Conservation (phyloP, 2,797 vertebrate genomes). For the Sebastes diploproa region DNA sequence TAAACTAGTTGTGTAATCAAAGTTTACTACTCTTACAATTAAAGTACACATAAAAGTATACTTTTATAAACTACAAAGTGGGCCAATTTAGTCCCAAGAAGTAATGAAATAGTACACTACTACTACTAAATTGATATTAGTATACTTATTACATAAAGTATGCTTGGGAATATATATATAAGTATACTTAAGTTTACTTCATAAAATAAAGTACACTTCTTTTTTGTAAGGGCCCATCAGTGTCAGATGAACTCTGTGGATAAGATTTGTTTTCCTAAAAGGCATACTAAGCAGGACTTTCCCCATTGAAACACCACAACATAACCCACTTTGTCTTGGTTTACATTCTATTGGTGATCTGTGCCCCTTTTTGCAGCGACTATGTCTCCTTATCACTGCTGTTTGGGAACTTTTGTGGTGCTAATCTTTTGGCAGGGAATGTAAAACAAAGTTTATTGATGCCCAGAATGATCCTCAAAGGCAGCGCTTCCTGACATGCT, state of each 20-base stretch:
- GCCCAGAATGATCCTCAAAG: not conserved
- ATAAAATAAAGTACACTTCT: too few species aligned
- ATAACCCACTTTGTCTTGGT: not conserved
- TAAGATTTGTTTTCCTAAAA: not conserved
- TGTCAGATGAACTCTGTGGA: not conserved
- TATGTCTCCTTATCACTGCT: not conserved
- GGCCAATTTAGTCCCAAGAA: too few species aligned
- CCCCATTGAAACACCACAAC: not conserved
- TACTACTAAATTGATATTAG: accelerated
- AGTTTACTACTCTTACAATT: too few species aligned
- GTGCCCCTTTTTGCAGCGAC: not conserved
- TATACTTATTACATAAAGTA: too few species aligned
- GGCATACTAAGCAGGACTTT: not conserved
- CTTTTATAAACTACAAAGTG: too few species aligned
- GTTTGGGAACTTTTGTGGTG: not conserved
- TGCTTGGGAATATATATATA: too few species aligned
- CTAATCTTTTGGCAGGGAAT: not conserved
- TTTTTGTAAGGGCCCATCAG: too few species aligned
- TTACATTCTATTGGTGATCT: not conserved
- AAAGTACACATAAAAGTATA: too few species aligned
- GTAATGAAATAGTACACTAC: too few species aligned
- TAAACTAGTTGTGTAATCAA: too few species aligned
- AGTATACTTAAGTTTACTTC: too few species aligned
- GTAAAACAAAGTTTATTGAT: not conserved
- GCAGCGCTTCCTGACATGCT: not conserved